Conservation (phyloP, 1,140 invertebrate genomes). For the Portunus trituberculatus region DNA sequence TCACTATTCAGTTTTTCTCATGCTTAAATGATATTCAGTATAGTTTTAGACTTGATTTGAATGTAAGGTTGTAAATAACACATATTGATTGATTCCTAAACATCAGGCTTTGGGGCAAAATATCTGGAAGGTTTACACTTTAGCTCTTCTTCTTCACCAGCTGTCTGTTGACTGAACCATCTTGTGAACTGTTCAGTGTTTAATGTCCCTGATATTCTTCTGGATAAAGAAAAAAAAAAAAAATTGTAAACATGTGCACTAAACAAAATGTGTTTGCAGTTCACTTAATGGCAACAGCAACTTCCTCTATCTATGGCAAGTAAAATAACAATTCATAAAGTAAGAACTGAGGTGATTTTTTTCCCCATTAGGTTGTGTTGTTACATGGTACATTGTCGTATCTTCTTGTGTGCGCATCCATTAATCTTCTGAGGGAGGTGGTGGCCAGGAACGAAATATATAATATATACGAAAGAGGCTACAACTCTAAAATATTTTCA, state of each 20-base stretch:
- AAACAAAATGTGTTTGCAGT: neutral
- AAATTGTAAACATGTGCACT: neutral
- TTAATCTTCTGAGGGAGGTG: slow-evolving; percentile 73
- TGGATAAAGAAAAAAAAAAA: too few species aligned
- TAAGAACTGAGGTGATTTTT: slow-evolving; percentile 62
- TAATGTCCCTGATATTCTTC: too few species aligned
- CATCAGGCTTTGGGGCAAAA: neutral
- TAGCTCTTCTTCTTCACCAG: neutral
- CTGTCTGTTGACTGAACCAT: neutral
- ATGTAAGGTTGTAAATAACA: too few species aligned
- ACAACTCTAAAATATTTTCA: slow-evolving; percentile 73
- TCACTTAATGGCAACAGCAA: neutral
- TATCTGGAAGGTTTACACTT: neutral
- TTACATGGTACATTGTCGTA: slow-evolving; percentile 71
- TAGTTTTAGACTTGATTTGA: neutral
- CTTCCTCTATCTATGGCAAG: neutral
- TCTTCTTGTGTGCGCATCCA: slow-evolving; percentile 72
- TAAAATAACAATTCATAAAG: neutral
- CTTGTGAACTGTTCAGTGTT: neutral
- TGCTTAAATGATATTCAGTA: neutral
- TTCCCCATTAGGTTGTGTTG: slow-evolving; percentile 67
- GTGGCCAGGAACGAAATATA: slow-evolving; percentile 72
- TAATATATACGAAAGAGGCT: slow-evolving; percentile 71
- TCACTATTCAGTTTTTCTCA: neutral
- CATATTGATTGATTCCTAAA: too few species aligned